Base-by-base conservation (phyloP, 2,797 vertebrate species). In the Tenualosa thibaudeaui region DNA sequence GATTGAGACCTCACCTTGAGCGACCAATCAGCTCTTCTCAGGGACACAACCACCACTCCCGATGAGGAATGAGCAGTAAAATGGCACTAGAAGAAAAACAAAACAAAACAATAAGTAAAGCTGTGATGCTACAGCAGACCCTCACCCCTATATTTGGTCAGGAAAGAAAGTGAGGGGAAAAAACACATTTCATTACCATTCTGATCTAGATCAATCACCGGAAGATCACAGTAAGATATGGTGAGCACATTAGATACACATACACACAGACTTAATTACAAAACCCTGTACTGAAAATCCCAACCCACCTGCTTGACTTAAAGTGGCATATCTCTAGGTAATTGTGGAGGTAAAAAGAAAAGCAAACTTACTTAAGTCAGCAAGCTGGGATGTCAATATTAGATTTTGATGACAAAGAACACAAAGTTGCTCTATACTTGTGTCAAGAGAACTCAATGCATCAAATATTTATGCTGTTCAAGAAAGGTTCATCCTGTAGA, bases 401-500 rank as follows among this genome's bases (percentile, higher is more conserved):
- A 15, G 26, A 78, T 22, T 78, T 19, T 9, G 71, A 46, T 78
- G 71, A 78, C 71, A 78, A 78, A 78, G 15, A 78, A 17, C 17
- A 78, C 17, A 78, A 46, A 19, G 37, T 46, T 22, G 15, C 71
- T 62, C n/a, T 62, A 62, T n/a, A 24, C 58, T 78, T 71, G 31
- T 17, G 13, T 71, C 26, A 71, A 71, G 31, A 78, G 17, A 78
- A 46, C 37, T n/a, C 71, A 3, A 17, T 22, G 19, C 15, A 78
- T 75, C 3, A 75, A 75, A 19, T 75, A 43, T 78, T 46, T 46
- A 78, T 22, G 3, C 43, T 46, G 37, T 78, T 78, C 17, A 75
- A 43, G 68, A 75, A 75, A 46, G 40, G 71, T 78, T 78, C 17
- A 46, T 75, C 37, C 31, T 78, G 71, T 78, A 78, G 71, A 78